phyloP scores from a whole-genome alignment of 1,140 invertebrate genomes.

The Lerema accius region DNA sequence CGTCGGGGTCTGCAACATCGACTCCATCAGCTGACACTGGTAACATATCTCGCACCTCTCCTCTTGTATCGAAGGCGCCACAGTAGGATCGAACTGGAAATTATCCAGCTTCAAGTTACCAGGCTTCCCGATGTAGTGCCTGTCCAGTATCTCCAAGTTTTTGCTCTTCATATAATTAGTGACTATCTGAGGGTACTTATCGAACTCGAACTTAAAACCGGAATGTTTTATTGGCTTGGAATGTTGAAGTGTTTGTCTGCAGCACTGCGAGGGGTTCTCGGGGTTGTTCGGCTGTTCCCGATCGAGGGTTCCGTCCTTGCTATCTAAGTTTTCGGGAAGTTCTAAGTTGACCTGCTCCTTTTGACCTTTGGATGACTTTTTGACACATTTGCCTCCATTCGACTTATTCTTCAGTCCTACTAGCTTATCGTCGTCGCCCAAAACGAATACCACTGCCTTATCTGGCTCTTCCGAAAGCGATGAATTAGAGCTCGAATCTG shows the following conservation, averaged over 20 bases:
- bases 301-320: slow-evolving; percentile 46
- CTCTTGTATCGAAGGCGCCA: slow-evolving; percentile 73
- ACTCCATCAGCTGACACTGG: slow-evolving; percentile 78
- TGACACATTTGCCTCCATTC: slow-evolving; percentile 63
- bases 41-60: slow-evolving; percentile 80
- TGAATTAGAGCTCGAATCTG: slow-evolving; percentile 62
- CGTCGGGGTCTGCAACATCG: slow-evolving; percentile 85
- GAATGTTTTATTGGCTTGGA: slow-evolving; percentile 85
- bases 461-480: slow-evolving; percentile 60
- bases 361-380: slow-evolving; percentile 62
- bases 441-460: slow-evolving; percentile 87
- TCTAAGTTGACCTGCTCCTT: slow-evolving; percentile 49
- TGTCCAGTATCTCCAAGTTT: slow-evolving; percentile 86
- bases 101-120: slow-evolving; percentile 81
- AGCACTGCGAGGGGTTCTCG: slow-evolving; percentile 69
- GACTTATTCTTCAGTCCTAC: slow-evolving; percentile 83
- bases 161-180: slow-evolving; percentile 89
- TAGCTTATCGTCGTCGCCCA: slow-evolving; percentile 89
- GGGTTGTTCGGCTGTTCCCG: slow-evolving; percentile 40
- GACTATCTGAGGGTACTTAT: slow-evolving; percentile 87
- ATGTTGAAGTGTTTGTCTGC: slow-evolving; percentile 82
- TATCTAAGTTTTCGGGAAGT: slow-evolving; percentile 35
- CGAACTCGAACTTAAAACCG: slow-evolving; percentile 87
- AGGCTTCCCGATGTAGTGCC: slow-evolving; percentile 84
- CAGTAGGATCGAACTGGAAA: slow-evolving; percentile 76